Conservation (phyloP, 2,888 invertebrate species). For the Allacma fusca region DNA sequence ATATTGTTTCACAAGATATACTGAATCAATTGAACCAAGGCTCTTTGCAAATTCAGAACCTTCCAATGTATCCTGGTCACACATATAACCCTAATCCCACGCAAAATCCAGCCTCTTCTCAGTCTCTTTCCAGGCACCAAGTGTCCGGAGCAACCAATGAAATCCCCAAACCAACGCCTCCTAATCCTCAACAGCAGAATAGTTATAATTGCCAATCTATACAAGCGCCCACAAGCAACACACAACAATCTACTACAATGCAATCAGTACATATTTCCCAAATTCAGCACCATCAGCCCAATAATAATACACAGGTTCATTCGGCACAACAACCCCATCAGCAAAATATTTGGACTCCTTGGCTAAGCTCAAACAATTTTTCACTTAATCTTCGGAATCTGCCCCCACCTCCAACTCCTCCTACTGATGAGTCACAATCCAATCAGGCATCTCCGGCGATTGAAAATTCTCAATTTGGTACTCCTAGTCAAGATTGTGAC, state of each 20-base stretch:
- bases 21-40: slow-evolving; percentile 24
- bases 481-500: too few species aligned
- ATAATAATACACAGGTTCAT: background rate
- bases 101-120: background rate
- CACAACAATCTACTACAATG: background rate
- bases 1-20: slow-evolving; percentile 29
- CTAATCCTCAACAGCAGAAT: background rate
- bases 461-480: background rate
- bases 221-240: background rate
- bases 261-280: background rate
- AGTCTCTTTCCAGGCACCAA: background rate
- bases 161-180: background rate
- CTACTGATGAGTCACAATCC: background rate
- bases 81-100: background rate
- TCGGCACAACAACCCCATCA: background rate
- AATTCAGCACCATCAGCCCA: slow-evolving; percentile 4
- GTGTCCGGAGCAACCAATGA: background rate
- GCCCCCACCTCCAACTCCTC: slow-evolving; percentile 6
- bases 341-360: slow-evolving; percentile 31
- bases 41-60: background rate
- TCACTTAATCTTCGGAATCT: background rate
- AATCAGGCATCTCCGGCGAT: background rate
- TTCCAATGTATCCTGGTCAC: background rate
- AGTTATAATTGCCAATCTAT: too few species aligned
- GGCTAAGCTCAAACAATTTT: slow-evolving; percentile 14